Evolutionary conservation across 2,888 invertebrate species (phyloP), one percentile per base, ranked within the genome.

Genomic region (Pharmacophagus antenor): DNA sequence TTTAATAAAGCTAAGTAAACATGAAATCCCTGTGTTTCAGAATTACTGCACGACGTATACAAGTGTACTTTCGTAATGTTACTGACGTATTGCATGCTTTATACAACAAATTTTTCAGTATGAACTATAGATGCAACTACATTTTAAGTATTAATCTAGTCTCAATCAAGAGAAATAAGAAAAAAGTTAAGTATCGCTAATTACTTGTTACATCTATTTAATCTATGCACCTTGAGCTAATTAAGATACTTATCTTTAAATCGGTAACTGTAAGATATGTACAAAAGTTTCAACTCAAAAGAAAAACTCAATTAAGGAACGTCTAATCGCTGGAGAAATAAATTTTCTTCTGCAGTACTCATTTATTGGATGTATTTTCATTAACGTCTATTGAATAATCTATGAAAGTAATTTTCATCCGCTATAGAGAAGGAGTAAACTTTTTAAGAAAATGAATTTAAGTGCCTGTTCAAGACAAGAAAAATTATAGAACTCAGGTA

Each of bases 321-420:
- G 54, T 49, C 31, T 49, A 59, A 59, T 49, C 53, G 48, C 37
- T 25, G 31, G 7, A 50, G 31, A 59, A 59, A 54, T 54, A 44
- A 54, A 37, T 55, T 59, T 54, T 54, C 54, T 44, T 15, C 21
- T 54, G 53, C 59, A 54, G 31, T 58, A 53, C 49, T 54, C 27
- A 54, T 59, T 59, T 49, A 49, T 54, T 54, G 49, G 49, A 41
- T 54, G 49, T 50, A 59, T 59, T 58, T 54, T 54, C 49, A 50
- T 54, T 54, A 54, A 59, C 27, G 20, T 54, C 44, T 47, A 54
- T 59, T 54, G 49, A 59, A 54, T 59, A 44, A 46, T 42, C 49
- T 8, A 49, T 44, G 44, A 48, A 58, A 58, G 47, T 58, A 58
- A 53, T 47, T 58, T 58, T 58, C 58, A 51, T 46, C 58, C 5